Conservation (phyloP, 2,888 invertebrate species). For the Dryadula phaetusa region DNA sequence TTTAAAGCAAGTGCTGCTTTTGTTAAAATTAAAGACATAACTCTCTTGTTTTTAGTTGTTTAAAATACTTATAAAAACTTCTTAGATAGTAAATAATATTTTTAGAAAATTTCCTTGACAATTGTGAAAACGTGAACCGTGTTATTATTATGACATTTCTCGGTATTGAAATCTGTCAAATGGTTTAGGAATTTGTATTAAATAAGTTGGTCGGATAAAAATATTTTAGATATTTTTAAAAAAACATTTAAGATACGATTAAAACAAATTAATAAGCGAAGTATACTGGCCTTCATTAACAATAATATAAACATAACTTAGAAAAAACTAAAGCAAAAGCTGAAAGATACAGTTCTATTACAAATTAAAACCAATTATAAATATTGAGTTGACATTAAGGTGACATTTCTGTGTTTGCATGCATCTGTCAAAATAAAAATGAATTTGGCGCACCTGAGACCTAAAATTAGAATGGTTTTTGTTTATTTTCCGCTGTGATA, state of each 20-base stretch:
- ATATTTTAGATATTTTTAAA: background rate
- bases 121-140: background rate
- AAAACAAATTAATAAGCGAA: too few relatives aligned
- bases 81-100: too few relatives aligned
- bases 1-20: conserved; percentile 79
- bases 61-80: too few relatives aligned
- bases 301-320: too few relatives aligned
- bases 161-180: background rate
- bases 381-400: background rate
- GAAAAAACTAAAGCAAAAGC: too few relatives aligned
- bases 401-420: background rate
- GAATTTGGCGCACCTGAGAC: conserved; percentile 33
- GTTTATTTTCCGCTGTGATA: conserved; percentile 66
- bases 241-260: too few relatives aligned
- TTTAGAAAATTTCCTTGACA: background rate
- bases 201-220: background rate
- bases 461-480: conserved; percentile 61
- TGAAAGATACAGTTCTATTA: background rate
- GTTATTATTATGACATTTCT: background rate
- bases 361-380: background rate
- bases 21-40: conserved; percentile 75
- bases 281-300: too few relatives aligned
- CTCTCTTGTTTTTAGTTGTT: too few relatives aligned
- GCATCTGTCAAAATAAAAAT: conserved; percentile 27
- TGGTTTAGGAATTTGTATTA: background rate